Evolutionary conservation across 2,888 invertebrate genomes (phyloP).

Genomic region (Drosophila melanosoma): DNA sequence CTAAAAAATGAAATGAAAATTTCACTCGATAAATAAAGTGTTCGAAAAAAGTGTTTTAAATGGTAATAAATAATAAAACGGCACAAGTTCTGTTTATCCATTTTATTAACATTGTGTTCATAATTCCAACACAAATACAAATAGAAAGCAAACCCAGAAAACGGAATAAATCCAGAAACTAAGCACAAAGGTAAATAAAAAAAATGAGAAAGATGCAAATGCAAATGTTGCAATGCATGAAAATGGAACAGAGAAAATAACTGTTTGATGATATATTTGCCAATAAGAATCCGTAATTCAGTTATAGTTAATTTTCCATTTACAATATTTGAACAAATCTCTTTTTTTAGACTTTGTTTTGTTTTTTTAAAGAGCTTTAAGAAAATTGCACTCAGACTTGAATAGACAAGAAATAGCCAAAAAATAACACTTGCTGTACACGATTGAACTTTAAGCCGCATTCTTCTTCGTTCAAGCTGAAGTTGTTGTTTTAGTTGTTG

Average conservation of each 20-base stretch:
- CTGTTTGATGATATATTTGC: conserved; percentile 37
- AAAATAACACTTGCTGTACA: conserved; percentile 66
- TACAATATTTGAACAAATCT: conserved; percentile 48
- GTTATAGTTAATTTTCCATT: conserved; percentile 33
- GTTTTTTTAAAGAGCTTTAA: conserved; percentile 16
- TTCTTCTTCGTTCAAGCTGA: conserved; percentile 59
- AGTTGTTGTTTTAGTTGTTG: conserved; percentile 15
- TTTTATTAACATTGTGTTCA: conserved; percentile 76
- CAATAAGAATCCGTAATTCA: conserved; percentile 17
- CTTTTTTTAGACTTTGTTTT: conserved; percentile 19
- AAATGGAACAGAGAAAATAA: conserved; percentile 33
- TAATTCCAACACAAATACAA: conserved; percentile 66
- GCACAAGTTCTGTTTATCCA: conserved; percentile 55
- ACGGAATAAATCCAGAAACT: conserved; percentile 58
- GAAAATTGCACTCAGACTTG: not conserved
- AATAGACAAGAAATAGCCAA: conserved; percentile 19
- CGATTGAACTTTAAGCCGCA: conserved; percentile 82
- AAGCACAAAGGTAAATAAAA: conserved; percentile 38
- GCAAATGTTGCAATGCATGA: not conserved
- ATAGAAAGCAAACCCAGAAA: conserved; percentile 69
- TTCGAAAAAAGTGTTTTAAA: conserved; percentile 30
- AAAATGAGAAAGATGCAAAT: not conserved
- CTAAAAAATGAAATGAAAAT: conserved; percentile 21
- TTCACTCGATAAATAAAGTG: conserved; percentile 48
- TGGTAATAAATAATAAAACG: conserved; percentile 34